Conservation (phyloP, 35 echinoderm and acorn worm genomes). For the Apostichopus californicus region DNA sequence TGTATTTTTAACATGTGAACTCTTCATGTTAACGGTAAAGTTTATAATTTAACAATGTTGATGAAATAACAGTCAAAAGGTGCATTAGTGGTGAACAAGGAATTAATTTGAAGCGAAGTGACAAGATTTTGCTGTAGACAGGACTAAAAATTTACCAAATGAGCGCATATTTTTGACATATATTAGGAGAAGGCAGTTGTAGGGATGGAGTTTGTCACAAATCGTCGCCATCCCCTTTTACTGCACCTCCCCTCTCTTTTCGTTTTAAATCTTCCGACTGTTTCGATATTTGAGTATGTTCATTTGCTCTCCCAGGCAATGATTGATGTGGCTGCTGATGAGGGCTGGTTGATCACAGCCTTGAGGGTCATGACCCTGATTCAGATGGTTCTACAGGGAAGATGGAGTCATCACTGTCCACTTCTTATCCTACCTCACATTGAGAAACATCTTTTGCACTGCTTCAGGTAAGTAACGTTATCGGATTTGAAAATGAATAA, state of each 20-base stretch:
- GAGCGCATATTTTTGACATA: background rate
- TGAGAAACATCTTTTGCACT: constrained; percentile 67
- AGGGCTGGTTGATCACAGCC: constrained; percentile 87
- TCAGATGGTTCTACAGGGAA: constrained; percentile 82
- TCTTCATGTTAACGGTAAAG: too few species aligned
- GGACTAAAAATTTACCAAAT: background rate
- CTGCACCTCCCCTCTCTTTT: too few species aligned
- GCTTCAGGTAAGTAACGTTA: constrained; percentile 69
- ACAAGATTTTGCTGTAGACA: too few species aligned
- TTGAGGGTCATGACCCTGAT: constrained; percentile 74
- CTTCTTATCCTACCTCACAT: constrained; percentile 88
- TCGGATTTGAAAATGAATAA: background rate
- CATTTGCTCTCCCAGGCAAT: constrained; percentile 72
- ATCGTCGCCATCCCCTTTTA: too few species aligned
- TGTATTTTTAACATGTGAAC: too few species aligned
- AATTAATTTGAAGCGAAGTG: too few species aligned
- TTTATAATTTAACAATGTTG: too few species aligned
- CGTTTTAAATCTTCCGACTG: too few species aligned
- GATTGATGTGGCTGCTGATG: constrained; percentile 91
- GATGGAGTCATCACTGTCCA: constrained; percentile 84
- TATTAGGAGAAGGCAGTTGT: background rate
- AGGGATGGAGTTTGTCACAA: too few species aligned
- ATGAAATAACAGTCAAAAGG: too few species aligned
- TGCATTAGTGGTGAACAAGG: too few species aligned
- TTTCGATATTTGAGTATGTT: background rate